Evolutionary conservation across 2,797 vertebrate genomes (phyloP).

Genomic region (Pipistrellus pygmaeus): DNA sequence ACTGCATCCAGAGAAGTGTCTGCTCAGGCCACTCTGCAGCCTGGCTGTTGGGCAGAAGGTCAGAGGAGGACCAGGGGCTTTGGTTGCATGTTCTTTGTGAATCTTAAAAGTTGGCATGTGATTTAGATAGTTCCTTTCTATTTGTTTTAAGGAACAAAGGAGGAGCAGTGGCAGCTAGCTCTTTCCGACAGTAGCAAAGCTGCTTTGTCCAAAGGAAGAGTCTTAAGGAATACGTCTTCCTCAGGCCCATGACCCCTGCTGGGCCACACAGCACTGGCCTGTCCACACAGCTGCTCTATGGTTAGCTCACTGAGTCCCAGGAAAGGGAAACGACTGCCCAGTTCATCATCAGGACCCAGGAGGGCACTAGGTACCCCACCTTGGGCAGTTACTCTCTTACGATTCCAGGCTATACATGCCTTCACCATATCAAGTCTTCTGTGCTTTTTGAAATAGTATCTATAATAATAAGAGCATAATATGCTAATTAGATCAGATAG

Average conservation of each 20-base stretch:
- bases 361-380: not conserved
- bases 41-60: not conserved
- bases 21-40: not conserved
- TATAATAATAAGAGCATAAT: not conserved
- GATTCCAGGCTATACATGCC: not conserved
- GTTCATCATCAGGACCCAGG: not conserved
- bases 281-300: not conserved
- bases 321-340: not conserved
- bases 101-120: slow-evolving; percentile 6
- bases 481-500: too few species aligned
- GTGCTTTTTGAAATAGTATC: slow-evolving; percentile 22
- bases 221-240: not conserved
- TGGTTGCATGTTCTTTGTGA: not conserved
- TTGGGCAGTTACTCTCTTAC: slow-evolving; percentile 7
- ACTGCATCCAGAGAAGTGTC: not conserved
- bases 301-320: not conserved
- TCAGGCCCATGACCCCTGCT: not conserved
- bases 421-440: not conserved
- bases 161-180: not conserved
- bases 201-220: not conserved
- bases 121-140: not conserved
- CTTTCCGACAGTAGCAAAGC: not conserved
- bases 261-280: not conserved
- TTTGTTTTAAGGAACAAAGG: not conserved
- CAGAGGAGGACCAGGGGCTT: too few species aligned